These are phyloP conservation scores for Nephrotoma appendiculata DNA, from an alignment of 2,888 invertebrate genomes.

Conservation along the genomic window DNA sequence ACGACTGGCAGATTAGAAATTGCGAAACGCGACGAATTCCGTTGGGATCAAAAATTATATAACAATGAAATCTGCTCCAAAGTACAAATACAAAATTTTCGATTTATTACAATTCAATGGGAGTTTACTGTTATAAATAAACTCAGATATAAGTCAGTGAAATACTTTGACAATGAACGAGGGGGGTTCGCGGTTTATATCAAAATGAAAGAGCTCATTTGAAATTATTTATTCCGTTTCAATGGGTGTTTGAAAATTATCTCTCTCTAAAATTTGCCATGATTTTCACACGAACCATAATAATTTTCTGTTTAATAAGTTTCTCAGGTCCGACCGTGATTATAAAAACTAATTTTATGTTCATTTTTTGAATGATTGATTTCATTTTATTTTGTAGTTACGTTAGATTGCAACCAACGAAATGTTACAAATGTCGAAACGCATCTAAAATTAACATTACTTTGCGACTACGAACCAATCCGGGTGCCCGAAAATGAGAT, in stretches of 20 bases:
- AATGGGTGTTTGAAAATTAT: not conserved
- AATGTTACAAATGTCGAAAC: not conserved
- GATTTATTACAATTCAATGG: not conserved
- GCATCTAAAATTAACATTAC: not conserved
- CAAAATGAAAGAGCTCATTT: not conserved
- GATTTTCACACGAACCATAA: not conserved
- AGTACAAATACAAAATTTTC: not conserved
- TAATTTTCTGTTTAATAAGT: not conserved
- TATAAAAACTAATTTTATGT: not conserved
- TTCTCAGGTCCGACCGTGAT: not conserved
- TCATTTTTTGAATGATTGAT: not conserved
- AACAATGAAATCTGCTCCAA: not conserved
- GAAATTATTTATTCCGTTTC: not conserved
- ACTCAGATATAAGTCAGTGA: not conserved
- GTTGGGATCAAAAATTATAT: not conserved
- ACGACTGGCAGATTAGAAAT: not conserved
- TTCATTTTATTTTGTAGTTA: not conserved
- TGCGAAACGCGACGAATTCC: not conserved
- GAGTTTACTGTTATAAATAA: not conserved
- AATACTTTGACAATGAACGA: not conserved
- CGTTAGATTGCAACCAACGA: not conserved
- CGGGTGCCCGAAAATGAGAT: not conserved
- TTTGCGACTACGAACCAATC: not conserved
- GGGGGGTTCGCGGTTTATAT: not conserved
- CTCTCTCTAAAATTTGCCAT: not conserved